Evolutionary conservation across 1,140 invertebrate genomes (phyloP).

Genomic region (Aradophagus sp.): DNA sequence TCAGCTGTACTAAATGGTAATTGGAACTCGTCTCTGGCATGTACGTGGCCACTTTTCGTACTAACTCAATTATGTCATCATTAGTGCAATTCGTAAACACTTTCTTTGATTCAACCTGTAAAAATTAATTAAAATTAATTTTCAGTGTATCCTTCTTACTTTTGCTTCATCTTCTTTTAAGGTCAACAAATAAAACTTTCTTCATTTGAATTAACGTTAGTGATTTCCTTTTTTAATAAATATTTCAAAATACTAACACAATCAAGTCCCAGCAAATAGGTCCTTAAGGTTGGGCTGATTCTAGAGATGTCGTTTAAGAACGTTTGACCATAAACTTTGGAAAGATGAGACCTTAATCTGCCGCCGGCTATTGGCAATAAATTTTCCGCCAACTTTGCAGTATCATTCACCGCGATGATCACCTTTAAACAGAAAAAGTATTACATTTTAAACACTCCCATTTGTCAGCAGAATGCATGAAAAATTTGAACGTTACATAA

Average conservation of each 20-base stretch:
- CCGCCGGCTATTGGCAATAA: conserved; percentile 83
- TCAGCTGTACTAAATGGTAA: conserved; percentile 67
- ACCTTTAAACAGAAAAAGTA: conserved; percentile 69
- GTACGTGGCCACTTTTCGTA: conserved; percentile 62
- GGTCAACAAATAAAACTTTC: too few relatives aligned
- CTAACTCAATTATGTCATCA: conserved; percentile 67
- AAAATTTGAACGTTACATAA: too few relatives aligned
- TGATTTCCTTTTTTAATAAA: background rate
- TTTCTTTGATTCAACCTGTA: conserved; percentile 58
- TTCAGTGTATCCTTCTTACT: too few relatives aligned
- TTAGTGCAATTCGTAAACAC: conserved; percentile 70
- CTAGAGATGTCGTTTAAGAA: conserved; percentile 80
- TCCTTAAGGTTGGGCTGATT: conserved; percentile 80
- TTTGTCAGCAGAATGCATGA: too few relatives aligned
- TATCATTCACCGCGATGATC: conserved; percentile 79
- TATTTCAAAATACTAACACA: conserved; percentile 73
- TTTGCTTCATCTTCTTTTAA: too few relatives aligned
- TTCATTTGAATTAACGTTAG: too few relatives aligned
- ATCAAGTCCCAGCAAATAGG: conserved; percentile 80
- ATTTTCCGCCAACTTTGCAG: conserved; percentile 78
- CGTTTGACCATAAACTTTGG: conserved; percentile 72
- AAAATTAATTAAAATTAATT: conserved; percentile 1
- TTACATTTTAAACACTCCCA: background rate
- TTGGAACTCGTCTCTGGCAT: conserved; percentile 66
- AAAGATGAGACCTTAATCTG: conserved; percentile 80